Conservation (phyloP, 2,113 vertebrate genomes). For the Jaculus jaculus region DNA sequence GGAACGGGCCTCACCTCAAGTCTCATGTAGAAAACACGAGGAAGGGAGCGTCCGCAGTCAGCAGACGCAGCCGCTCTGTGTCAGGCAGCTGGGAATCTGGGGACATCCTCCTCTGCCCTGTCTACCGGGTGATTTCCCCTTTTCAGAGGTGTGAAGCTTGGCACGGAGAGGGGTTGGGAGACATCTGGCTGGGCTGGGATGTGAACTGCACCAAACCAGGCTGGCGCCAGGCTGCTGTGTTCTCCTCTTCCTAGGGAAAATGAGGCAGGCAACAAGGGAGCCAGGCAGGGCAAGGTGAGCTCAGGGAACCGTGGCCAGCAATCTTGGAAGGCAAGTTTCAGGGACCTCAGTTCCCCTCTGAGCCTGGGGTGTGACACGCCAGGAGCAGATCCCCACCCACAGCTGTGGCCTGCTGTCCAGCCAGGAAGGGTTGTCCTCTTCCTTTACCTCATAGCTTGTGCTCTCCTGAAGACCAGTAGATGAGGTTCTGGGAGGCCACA, state of each 20-base stretch:
- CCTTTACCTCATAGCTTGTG: accelerated
- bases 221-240: not conserved
- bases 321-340: no score
- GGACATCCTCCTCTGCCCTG: not conserved
- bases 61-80: accelerated
- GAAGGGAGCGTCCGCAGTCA: not conserved
- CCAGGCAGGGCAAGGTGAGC: not conserved
- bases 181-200: not conserved
- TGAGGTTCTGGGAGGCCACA: not conserved
- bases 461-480: not conserved
- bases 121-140: not conserved
- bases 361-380: no score
- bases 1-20: not conserved
- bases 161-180: not conserved
- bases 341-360: not conserved
- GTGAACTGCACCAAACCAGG: not conserved
- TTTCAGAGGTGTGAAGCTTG: not conserved
- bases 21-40: not conserved
- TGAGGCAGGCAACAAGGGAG: not conserved
- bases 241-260: not conserved
- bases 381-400: no score
- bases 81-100: not conserved
- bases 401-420: not conserved
- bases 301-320: no score
- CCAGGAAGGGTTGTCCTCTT: not conserved